These are phyloP conservation scores for Luperina testacea DNA, from an alignment of 2,888 invertebrate species.

Conservation along the genomic window DNA sequence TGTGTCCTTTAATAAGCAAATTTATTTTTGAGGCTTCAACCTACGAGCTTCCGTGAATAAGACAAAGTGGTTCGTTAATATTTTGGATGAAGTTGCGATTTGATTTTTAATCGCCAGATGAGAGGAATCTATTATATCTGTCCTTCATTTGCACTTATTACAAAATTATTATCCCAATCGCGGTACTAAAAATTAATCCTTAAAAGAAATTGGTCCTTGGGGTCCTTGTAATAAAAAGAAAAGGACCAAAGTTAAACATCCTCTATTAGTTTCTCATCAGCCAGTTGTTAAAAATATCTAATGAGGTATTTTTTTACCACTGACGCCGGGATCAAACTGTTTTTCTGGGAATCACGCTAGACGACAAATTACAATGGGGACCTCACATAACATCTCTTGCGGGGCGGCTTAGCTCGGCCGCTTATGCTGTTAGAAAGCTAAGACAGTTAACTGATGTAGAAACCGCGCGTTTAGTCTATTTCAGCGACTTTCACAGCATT, in stretches of 20 bases:
- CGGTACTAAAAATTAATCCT: background rate
- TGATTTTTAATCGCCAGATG: background rate
- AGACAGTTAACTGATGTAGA: too few species aligned
- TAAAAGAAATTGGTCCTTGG: background rate
- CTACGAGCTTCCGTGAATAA: background rate
- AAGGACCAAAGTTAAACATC: background rate
- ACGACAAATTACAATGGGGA: too few species aligned
- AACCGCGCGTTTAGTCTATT: too few species aligned
- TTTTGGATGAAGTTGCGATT: slow-evolving; percentile 7
- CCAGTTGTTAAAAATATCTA: background rate
- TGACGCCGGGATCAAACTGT: background rate
- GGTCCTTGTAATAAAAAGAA: background rate
- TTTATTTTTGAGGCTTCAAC: background rate
- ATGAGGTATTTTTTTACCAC: background rate
- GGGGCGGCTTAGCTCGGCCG: too few species aligned
- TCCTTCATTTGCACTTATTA: background rate
- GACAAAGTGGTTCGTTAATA: background rate
- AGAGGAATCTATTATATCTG: background rate
- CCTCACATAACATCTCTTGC: too few species aligned
- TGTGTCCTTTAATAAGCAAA: slow-evolving; percentile 14
- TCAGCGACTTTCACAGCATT: too few species aligned
- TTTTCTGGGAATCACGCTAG: too few species aligned
- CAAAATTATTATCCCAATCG: background rate
- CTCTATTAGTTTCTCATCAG: background rate
- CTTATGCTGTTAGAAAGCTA: too few species aligned